Evolutionary conservation across 2,797 vertebrate species (phyloP), one percentile per base, ranked within the genome.

Genomic region (Chromis chromis): DNA sequence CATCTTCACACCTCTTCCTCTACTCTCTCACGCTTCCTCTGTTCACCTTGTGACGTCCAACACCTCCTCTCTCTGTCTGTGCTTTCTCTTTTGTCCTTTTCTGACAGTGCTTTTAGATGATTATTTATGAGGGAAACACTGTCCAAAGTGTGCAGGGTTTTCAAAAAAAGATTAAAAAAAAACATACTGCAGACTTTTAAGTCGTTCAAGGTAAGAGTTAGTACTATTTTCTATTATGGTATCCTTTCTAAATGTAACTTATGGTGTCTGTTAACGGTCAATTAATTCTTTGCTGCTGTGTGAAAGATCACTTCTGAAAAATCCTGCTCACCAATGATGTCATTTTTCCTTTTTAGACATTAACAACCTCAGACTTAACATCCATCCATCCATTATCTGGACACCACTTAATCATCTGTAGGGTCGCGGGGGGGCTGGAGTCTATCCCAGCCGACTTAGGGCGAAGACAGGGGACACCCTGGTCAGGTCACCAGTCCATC

Each of bases 1-100:
- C 24, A 56, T 65, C 68, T 83, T 84, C 65, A 28, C 77, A 74
- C 68, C 49, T 76, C 71, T 61, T 78, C 75, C 64, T 81, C 66
- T 67, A 68, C 64, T 70, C 69, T 83, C 74, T 87, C 76, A 64
- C 52, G 28, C 76, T 79, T 78, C 62, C 76, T 83, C 68, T 53
- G 57, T 21, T 73, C 74, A 72, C 62, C 69, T 56, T 24, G 31
- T 73, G 56, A 59, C 71, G 65, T 65, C 52, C 24, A 72, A 75
- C 78, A 78, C 74, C 65, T 72, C 65, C 75, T 81, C 69, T 70
- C 65, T 61, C 25, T 11, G 27, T 71, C 48, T 4, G 0, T 56
- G 44, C 64, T 3, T 49, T 21, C 46, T 21, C 46, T 21, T n/a
- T 49, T 49, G 19, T 49, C 46, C 21, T 49, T 54, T 68, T 78